Conservation (phyloP, 2,113 vertebrate genomes). For the Amphiprion percula region DNA sequence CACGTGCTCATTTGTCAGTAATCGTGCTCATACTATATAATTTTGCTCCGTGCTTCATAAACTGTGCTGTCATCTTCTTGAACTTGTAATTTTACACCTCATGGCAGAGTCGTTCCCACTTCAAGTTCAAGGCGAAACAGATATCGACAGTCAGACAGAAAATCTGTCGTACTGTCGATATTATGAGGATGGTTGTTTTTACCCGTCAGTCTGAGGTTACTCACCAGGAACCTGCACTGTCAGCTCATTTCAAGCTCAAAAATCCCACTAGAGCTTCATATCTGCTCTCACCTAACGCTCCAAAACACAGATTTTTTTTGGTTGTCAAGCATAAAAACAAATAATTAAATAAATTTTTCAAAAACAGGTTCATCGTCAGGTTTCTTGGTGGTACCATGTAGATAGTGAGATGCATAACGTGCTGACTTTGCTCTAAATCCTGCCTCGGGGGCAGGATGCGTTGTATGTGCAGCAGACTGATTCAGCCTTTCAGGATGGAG, state of each 20-base stretch:
- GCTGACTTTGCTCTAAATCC: constrained; percentile 41
- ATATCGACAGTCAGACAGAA: neutral
- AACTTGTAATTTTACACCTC: neutral
- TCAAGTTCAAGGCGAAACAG: neutral
- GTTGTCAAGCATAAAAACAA: constrained; percentile 5
- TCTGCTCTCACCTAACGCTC: neutral
- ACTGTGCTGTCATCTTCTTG: too few species aligned
- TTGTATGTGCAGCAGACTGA: constrained; percentile 20
- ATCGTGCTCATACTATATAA: too few species aligned
- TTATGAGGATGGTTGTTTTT: neutral
- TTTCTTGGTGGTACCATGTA: constrained; percentile 25
- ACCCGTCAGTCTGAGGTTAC: neutral
- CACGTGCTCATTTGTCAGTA: too few species aligned
- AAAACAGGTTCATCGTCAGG: neutral
- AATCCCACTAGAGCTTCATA: neutral
- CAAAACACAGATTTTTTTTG: neutral
- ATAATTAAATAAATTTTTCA: neutral
- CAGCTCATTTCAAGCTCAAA: neutral
- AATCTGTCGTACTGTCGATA: neutral
- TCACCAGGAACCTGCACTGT: neutral
- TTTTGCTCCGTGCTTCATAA: too few species aligned
- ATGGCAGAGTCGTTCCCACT: neutral
- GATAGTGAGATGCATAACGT: constrained; percentile 26
- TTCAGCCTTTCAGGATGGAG: constrained; percentile 26
- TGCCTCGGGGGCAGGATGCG: constrained; percentile 32